Evolutionary conservation across 2,113 vertebrate species (phyloP).

Genomic region (Rhinogobius similis): DNA sequence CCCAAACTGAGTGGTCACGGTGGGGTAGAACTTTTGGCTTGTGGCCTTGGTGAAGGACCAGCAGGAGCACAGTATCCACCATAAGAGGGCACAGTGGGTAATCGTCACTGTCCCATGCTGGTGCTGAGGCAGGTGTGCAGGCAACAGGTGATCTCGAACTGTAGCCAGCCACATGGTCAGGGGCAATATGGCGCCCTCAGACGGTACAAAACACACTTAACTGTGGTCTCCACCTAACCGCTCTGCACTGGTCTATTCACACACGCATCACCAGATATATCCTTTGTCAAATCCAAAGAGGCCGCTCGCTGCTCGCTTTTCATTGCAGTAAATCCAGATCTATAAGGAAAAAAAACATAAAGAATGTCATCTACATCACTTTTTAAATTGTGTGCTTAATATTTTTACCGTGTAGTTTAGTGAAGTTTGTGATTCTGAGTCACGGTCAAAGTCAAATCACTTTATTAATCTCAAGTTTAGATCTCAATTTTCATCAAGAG

Average conservation of each 20-base stretch:
- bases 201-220: slow-evolving; percentile 59
- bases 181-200: slow-evolving; percentile 52
- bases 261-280: slow-evolving; percentile 63
- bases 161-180: slow-evolving; percentile 76
- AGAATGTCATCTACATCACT: neutral
- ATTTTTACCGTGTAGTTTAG: too few relatives aligned
- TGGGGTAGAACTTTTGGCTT: slow-evolving; percentile 89
- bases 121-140: slow-evolving; percentile 66
- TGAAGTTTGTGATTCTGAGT: too few relatives aligned
- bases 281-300: slow-evolving; percentile 53
- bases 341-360: slow-evolving; percentile 33
- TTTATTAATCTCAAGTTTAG: neutral
- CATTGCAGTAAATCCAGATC: slow-evolving; percentile 59
- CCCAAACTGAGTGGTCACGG: slow-evolving; percentile 94
- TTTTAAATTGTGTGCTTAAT: too few relatives aligned
- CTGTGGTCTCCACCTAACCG: slow-evolving; percentile 60
- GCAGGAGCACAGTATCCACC: slow-evolving; percentile 77
- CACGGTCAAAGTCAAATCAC: neutral
- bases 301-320: slow-evolving; percentile 43
- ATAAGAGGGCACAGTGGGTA: slow-evolving; percentile 73
- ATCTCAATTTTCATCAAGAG: neutral
- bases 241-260: slow-evolving; percentile 50
- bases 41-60: slow-evolving; percentile 83
- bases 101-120: slow-evolving; percentile 68
- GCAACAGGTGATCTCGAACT: slow-evolving; percentile 72